Base-by-base conservation (phyloP, 2,797 vertebrate species). In the Hafferia zeledoni region DNA sequence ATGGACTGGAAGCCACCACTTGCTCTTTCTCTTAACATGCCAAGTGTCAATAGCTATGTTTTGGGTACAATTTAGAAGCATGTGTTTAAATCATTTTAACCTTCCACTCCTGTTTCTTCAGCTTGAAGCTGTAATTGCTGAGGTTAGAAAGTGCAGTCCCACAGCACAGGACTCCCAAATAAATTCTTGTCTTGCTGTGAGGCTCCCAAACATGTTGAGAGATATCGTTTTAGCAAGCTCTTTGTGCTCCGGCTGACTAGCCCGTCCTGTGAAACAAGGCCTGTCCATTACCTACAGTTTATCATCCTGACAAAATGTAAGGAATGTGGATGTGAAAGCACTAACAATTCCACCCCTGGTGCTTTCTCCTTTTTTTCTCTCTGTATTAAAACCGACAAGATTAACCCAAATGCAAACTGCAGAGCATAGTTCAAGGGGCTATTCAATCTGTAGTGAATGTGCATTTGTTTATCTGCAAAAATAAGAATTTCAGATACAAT, bases 391-490 rank as follows among this genome's bases (percentile, higher is more conserved):
- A 97, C 95, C 53, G 97, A 98, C 98, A 97, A 98, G 97, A 98
- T 98, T 98, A 98, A 98, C 97, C 97, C 97, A 97, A 96, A 98
- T 49, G 95, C 97, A 97, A 95, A 97, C 97, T 95, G 90, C 80
- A 93, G 96, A 97, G 96, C 97, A 98, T 41, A 98, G 98, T 98
- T 98, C 98, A 98, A 98, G 98, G 97, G 89, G 96, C 97, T 97
- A 98, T 98, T 98, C 97, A 98, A 87, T 96, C 87, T 5, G 83
- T 17, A 92, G 75, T 98, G 98, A 98, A 98, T 98, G 97, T 89
- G 96, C 97, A 98, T 97, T 98, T 98, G 97, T 98, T 98, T 98
- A 98, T 96, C 95, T 98, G 97, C 96, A 97, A 97, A 98, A 98
- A 97, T 97, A 98, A 97, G 97, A 98, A 97, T 97, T 97, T 97